These are phyloP conservation scores for Amyelois transitella DNA, from an alignment of 1,140 invertebrate genomes.

Conservation along the genomic window DNA sequence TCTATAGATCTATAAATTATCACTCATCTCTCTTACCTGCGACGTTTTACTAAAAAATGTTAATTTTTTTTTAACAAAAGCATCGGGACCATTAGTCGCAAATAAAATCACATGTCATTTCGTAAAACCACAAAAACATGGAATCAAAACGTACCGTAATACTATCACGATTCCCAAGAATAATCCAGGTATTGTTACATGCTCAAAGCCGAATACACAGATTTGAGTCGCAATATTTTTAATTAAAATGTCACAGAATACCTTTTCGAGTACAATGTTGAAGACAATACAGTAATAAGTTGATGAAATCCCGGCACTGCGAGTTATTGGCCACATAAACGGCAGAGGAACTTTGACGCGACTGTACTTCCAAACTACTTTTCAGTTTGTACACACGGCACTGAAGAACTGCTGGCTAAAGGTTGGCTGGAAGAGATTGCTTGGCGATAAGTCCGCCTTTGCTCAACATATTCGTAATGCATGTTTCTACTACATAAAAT, in stretches of 20 bases:
- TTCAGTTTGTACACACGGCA: conserved; percentile 8
- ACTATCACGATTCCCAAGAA: too few relatives aligned
- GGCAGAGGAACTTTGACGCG: conserved; percentile 14
- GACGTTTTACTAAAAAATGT: too few relatives aligned
- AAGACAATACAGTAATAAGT: background rate
- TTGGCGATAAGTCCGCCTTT: too few relatives aligned
- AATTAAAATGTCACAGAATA: background rate
- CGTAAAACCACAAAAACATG: too few relatives aligned
- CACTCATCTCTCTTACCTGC: too few relatives aligned
- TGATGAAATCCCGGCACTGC: background rate
- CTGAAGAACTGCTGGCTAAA: background rate
- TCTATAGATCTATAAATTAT: too few relatives aligned
- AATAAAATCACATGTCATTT: too few relatives aligned
- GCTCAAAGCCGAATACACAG: background rate
- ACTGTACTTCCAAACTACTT: conserved; percentile 16
- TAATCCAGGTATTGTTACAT: background rate
- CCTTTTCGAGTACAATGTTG: background rate
- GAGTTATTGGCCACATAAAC: conserved; percentile 21
- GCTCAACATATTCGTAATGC: too few relatives aligned
- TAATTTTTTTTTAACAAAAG: too few relatives aligned
- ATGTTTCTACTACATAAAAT: too few relatives aligned
- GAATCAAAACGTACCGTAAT: too few relatives aligned
- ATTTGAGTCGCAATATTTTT: background rate
- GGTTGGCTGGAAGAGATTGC: background rate
- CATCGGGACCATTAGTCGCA: too few relatives aligned